Evolutionary conservation across 1,140 invertebrate genomes (phyloP).

Genomic region (Caenorhabditis inopinata): DNA sequence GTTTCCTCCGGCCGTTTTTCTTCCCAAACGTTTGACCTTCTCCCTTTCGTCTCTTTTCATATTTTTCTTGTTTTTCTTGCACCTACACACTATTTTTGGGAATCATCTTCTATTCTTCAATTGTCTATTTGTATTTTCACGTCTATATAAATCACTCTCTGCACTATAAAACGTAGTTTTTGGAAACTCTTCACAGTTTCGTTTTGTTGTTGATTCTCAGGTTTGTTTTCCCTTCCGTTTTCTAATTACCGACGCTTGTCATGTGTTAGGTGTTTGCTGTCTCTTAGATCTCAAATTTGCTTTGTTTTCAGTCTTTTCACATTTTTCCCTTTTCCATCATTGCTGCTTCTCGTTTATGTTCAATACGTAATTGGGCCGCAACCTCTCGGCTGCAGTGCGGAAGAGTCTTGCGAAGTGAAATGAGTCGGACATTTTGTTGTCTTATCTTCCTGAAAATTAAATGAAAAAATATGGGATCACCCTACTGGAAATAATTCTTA

Average conservation of each 20-base stretch:
- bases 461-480: too few relatives aligned
- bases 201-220: background rate
- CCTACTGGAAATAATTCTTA: too few relatives aligned
- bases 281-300: too few relatives aligned
- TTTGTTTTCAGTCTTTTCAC: background rate
- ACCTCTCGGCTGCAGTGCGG: slow-evolving; percentile 8
- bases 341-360: background rate
- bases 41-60: background rate
- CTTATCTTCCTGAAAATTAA: background rate
- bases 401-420: too few relatives aligned
- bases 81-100: background rate
- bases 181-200: background rate
- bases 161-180: too few relatives aligned
- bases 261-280: too few relatives aligned
- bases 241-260: slow-evolving; percentile 29
- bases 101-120: background rate
- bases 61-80: background rate
- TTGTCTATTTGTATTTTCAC: background rate
- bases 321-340: background rate
- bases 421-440: too few relatives aligned
- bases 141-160: background rate
- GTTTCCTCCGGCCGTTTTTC: background rate
- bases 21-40: background rate
- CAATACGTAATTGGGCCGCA: background rate
- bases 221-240: background rate